Conservation (phyloP, 2,888 invertebrate species). For the Romanomermis culicivorax region DNA sequence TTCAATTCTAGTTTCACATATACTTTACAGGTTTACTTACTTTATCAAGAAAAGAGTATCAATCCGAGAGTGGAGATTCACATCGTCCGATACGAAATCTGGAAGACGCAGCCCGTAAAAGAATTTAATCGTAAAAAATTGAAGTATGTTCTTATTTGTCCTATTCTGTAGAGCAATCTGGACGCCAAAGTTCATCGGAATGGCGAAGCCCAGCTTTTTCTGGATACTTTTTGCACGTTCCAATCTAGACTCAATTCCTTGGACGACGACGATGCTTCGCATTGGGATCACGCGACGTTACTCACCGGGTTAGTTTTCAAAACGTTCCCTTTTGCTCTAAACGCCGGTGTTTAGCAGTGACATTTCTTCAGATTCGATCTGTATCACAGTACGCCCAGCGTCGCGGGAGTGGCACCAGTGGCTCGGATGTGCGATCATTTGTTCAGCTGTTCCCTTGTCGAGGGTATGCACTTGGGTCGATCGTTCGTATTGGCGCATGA, state of each 20-base stretch:
- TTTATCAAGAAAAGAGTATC: conserved; percentile 23
- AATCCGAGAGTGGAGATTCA: conserved; percentile 25
- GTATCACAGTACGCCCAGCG: conserved; percentile 27
- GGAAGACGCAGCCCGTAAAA: conserved; percentile 26
- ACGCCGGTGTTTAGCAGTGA: background rate
- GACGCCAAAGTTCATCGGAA: conserved; percentile 22
- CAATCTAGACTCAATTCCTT: conserved; percentile 14
- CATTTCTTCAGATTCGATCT: conserved; percentile 21
- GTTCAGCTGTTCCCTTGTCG: conserved; percentile 26
- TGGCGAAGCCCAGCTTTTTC: conserved; percentile 26
- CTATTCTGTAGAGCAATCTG: conserved; percentile 17
- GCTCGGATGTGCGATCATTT: conserved; percentile 27
- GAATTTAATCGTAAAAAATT: background rate
- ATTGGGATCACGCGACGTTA: conserved; percentile 28
- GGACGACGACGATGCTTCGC: conserved; percentile 16
- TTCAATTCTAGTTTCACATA: background rate
- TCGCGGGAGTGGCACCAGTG: conserved; percentile 28
- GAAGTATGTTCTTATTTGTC: background rate
- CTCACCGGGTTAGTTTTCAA: conserved; percentile 21
- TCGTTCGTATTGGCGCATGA: conserved; percentile 28
- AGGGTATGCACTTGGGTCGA: conserved; percentile 26
- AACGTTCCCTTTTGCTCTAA: too few species aligned
- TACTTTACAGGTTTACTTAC: conserved; percentile 17
- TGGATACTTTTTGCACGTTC: conserved; percentile 25
- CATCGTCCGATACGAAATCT: conserved; percentile 26